Evolutionary conservation across 23 tunicate genomes (phyloP).

Genomic region (Ascidia mentula): DNA sequence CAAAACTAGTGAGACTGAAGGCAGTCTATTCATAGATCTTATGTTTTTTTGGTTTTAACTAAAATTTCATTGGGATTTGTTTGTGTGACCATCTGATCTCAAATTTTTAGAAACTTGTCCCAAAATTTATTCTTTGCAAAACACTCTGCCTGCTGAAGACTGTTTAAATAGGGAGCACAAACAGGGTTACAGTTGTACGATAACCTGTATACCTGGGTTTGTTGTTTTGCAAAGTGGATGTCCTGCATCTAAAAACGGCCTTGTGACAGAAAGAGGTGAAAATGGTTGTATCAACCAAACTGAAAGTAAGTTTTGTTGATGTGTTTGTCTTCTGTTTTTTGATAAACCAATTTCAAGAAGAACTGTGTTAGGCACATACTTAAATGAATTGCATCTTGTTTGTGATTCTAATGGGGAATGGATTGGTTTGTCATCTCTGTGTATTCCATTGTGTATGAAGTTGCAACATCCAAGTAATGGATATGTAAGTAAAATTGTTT

Average conservation of each 20-base stretch:
- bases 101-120: slow-evolving; percentile 50
- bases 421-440: slow-evolving; percentile 36
- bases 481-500: slow-evolving; percentile 24
- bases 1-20: too few relatives aligned
- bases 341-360: too few relatives aligned
- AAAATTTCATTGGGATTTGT: too few relatives aligned
- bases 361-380: neutral
- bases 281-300: neutral
- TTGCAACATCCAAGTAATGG: slow-evolving; percentile 53
- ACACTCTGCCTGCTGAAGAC: slow-evolving; percentile 25
- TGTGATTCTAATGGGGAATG: slow-evolving; percentile 55
- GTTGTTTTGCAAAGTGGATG: slow-evolving; percentile 21
- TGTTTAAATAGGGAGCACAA: slow-evolving; percentile 33
- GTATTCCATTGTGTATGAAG: slow-evolving; percentile 49
- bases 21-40: too few relatives aligned
- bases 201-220: slow-evolving; percentile 51
- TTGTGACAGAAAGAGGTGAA: neutral
- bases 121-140: neutral
- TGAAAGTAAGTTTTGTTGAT: neutral
- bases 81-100: neutral
- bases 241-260: neutral
- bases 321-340: neutral
- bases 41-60: too few relatives aligned
- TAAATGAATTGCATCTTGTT: slow-evolving; percentile 16
- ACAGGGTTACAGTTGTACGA: slow-evolving; percentile 44